These are phyloP conservation scores for Papilio gigon DNA, from an alignment of 2,888 invertebrate genomes.

Conservation along the genomic window DNA sequence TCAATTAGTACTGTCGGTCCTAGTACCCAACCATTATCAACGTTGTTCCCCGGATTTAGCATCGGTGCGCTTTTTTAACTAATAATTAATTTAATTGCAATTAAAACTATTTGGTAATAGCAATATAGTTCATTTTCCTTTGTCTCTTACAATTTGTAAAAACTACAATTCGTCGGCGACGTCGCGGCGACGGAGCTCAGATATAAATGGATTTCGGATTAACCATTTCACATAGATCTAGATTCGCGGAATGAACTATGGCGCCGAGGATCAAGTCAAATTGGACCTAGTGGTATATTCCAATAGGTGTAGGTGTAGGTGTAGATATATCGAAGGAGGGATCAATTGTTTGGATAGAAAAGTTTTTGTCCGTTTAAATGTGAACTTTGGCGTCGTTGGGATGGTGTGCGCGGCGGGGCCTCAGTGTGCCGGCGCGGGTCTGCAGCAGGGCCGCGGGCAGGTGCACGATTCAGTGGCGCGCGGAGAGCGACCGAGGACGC, in stretches of 20 bases:
- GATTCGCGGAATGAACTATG: not conserved
- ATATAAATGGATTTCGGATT: constrained; percentile 7
- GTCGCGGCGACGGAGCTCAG: constrained; percentile 8
- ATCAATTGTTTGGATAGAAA: constrained; percentile 23
- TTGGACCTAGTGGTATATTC: constrained; percentile 8
- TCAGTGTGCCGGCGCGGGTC: constrained; percentile 43
- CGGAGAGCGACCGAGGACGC: constrained; percentile 56
- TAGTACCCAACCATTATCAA: constrained; percentile 17
- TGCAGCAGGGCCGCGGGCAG: constrained; percentile 46
- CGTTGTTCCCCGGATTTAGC: constrained; percentile 10
- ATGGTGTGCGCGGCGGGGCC: constrained; percentile 42
- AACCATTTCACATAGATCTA: constrained; percentile 6
- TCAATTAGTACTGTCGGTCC: no score
- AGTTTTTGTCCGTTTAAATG: constrained; percentile 10
- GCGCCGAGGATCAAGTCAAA: constrained; percentile 1
- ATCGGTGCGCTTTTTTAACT: not conserved
- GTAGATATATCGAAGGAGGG: not conserved
- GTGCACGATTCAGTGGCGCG: constrained; percentile 62
- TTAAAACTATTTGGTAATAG: not conserved
- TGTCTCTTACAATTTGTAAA: constrained; percentile 2
- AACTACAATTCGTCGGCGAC: constrained; percentile 11
- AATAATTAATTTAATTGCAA: not conserved
- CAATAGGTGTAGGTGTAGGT: constrained; percentile 4
- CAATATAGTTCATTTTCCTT: constrained; percentile 23
- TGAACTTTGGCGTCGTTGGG: constrained; percentile 16